Percentiles rank a stretch among this genome's conserved stretches.
phyloP scores from a whole-genome alignment of 2,888 invertebrate genomes.

The Balanococcus diminutus region DNA sequence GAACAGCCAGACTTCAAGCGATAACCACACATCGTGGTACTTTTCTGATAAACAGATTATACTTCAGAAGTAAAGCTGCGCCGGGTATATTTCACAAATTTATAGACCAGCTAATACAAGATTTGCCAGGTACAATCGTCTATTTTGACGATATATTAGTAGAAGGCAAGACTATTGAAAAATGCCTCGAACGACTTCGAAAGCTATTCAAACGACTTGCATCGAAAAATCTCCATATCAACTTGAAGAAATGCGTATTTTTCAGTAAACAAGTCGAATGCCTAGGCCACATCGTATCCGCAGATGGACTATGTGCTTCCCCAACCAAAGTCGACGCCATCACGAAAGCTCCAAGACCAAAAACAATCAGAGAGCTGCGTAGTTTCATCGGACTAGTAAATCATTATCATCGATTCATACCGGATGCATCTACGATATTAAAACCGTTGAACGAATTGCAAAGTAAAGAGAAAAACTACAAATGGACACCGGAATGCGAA shows the following conservation, averaged over 20 bases:
- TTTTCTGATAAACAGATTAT: conserved; percentile 59
- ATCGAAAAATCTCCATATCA: conserved; percentile 56
- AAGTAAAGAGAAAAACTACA: too few species aligned
- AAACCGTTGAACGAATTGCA: too few species aligned
- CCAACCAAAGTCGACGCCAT: too few species aligned
- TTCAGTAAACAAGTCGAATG: conserved; percentile 56
- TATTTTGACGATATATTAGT: conserved; percentile 60
- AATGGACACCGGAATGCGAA: too few species aligned
- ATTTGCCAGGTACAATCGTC: conserved; percentile 58
- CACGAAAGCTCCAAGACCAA: too few species aligned
- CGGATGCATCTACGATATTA: too few species aligned
- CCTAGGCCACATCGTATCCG: conserved; percentile 57
- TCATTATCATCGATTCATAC: too few species aligned
- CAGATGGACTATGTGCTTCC: too few species aligned
- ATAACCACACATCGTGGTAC: conserved; percentile 58
- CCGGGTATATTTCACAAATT: too few species aligned
- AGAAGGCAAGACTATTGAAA: conserved; percentile 56
- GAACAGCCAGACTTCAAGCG: conserved; percentile 52
- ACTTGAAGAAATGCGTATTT: conserved; percentile 57
- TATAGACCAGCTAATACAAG: too few species aligned
- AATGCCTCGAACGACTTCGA: conserved; percentile 47
- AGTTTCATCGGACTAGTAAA: too few species aligned
- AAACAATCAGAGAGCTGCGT: too few species aligned
- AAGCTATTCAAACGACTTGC: conserved; percentile 52
- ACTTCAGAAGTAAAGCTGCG: conserved; percentile 59